Evolutionary conservation across 2,888 invertebrate genomes (phyloP).

Genomic region (Bugula neritina): DNA sequence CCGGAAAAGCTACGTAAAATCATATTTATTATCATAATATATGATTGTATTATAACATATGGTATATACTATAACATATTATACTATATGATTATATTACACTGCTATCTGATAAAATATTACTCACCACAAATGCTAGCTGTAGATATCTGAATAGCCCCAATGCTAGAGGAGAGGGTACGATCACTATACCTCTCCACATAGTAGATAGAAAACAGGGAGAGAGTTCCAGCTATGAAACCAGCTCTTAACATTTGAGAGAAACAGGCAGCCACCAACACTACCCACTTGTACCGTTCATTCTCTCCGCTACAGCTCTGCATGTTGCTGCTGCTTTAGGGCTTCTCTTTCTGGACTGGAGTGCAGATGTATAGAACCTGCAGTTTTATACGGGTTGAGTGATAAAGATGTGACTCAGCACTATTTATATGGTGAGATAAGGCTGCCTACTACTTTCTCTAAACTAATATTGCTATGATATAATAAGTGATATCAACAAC

Average conservation of each 20-base stretch:
- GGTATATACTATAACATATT: not conserved
- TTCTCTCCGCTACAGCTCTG: not conserved
- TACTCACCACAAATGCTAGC: not conserved
- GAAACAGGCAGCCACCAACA: constrained; percentile 22
- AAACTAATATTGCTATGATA: no score
- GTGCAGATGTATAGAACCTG: no score
- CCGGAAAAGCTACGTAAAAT: constrained; percentile 1
- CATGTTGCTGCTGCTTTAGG: no score
- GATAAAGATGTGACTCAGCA: no score
- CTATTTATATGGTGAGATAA: no score
- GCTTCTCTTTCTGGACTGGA: no score
- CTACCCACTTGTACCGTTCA: not conserved
- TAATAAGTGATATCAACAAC: no score
- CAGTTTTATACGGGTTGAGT: no score
- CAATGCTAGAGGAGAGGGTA: not conserved
- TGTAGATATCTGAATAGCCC: not conserved
- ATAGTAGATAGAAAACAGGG: constrained; percentile 16
- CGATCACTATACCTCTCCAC: not conserved
- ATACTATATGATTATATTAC: not conserved
- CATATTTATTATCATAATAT: no score
- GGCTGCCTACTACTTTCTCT: no score
- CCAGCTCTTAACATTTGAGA: constrained; percentile 25
- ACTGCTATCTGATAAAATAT: not conserved
- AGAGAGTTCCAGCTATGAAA: constrained; percentile 15
- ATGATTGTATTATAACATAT: not conserved